Base-by-base conservation (phyloP, 2,888 invertebrate genomes). In the Thalpophila matura region DNA sequence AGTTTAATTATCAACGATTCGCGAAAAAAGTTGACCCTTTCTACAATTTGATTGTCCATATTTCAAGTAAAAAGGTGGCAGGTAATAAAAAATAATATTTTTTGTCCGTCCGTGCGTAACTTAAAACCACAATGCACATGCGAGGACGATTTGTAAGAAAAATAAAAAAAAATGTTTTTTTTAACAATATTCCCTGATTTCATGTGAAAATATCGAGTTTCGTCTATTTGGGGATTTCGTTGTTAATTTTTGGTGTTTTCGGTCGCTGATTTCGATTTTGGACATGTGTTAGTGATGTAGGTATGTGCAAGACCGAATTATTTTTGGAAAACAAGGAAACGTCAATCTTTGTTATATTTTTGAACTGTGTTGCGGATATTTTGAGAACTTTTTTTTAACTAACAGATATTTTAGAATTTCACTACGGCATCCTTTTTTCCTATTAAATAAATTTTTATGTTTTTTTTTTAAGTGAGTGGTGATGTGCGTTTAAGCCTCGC, bases 181-280 rank as follows among this genome's bases (percentile, higher is more conserved):
- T 83, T 74, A 65, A 91, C 89, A 91, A 90, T 91, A 91, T 91
- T 91, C 89, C 88, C 87, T 86, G 86, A 90, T 91, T 92, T 88
- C 82, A 84, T 87, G 90, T 92, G 88, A 91, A 94, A 93, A 93
- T 94, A 94, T 94, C 94, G 86, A 68, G 81, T 94, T 93, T 89
- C 94, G 81, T 79, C 77, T 75, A 84, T 84, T 86, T 65, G 38
- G 51, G 58, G 62, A 57, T 50, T 60, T 20, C 35, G 49, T 72
- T 75, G 79, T 73, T 76, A 76, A 79, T 74, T 80, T 79, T 79
- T 77, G 78, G 67, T 69, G 82, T 89, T 89, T 89, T 88, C 86
- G 88, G 89, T 82, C 84, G 85, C 81, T 77, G 83, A 83, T 83
- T 88, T 81, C 79, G 76, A 86, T 89, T 89, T 83, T 80, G 82